Conservation (phyloP, 1,140 invertebrate genomes). For the Pemphigus obesinymphae region DNA sequence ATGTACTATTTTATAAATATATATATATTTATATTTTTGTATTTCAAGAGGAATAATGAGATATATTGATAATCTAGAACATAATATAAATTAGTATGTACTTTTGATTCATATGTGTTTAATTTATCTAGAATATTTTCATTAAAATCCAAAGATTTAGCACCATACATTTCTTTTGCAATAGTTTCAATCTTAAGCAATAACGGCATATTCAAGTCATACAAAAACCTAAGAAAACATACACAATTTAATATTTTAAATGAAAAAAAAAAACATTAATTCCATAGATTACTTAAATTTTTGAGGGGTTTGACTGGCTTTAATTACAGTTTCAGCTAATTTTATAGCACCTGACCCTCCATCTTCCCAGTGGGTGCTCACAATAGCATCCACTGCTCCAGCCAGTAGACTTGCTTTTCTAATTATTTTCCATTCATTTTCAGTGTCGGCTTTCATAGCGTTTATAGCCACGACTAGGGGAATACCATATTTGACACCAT, state of each 20-base stretch:
- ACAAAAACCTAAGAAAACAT: conserved; percentile 63
- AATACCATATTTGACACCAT: conserved; percentile 82
- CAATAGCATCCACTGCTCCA: conserved; percentile 81
- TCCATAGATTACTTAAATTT: conserved; percentile 46
- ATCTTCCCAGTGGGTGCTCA: conserved; percentile 84
- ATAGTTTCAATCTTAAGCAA: conserved; percentile 86
- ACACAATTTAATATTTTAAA: not conserved
- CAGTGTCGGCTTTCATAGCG: conserved; percentile 76
- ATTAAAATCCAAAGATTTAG: conserved; percentile 72
- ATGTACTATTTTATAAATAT: no score
- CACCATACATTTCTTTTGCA: conserved; percentile 94
- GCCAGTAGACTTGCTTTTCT: conserved; percentile 61
- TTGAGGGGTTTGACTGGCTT: conserved; percentile 60
- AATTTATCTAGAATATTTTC: conserved; percentile 57
- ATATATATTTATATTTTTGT: no score
- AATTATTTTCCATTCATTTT: conserved; percentile 78
- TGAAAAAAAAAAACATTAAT: not conserved
- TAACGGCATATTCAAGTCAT: conserved; percentile 72
- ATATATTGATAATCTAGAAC: no score
- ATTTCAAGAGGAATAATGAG: no score
- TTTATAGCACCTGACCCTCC: conserved; percentile 83
- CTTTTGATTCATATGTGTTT: conserved; percentile 60
- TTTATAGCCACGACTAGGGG: conserved; percentile 97
- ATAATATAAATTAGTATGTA: no score
- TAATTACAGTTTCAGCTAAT: conserved; percentile 80